Evolutionary conservation across 2,113 vertebrate species (phyloP).

Genomic region (Mystacornis crossleyi): DNA sequence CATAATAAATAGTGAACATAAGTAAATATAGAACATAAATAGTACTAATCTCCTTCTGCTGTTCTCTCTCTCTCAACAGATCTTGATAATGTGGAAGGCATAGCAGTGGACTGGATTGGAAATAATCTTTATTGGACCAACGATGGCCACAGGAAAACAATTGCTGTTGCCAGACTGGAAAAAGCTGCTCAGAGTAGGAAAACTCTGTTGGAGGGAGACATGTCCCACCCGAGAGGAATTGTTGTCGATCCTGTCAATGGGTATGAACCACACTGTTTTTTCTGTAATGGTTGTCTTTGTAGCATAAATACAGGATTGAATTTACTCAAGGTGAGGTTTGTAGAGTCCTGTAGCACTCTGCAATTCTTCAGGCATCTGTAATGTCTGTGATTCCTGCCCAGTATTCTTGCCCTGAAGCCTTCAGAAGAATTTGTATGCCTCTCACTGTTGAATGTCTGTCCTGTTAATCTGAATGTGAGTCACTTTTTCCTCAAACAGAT

Average conservation of each 20-base stretch:
- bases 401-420: background rate
- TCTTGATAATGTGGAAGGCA: conserved; percentile 97
- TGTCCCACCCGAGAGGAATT: conserved; percentile 96
- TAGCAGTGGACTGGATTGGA: conserved; percentile 98
- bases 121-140: conserved; percentile 99
- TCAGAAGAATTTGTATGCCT: background rate
- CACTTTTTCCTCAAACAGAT: background rate
- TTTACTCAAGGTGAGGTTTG: background rate
- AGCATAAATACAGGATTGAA: background rate
- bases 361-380: background rate
- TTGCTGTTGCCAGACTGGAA: conserved; percentile 92
- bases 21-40: background rate
- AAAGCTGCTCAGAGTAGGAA: conserved; percentile 92
- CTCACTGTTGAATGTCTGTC: background rate
- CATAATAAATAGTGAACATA: background rate
- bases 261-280: conserved; percentile 66
- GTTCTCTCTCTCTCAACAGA: conserved; percentile 69
- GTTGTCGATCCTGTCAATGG: conserved; percentile 95
- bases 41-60: background rate
- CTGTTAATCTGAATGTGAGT: background rate
- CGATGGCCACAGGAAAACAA: conserved; percentile 95
- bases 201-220: conserved; percentile 92
- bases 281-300: background rate
- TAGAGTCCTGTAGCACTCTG: background rate
- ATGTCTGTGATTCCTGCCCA: background rate